Evolutionary conservation across 1,140 invertebrate species (phyloP), one percentile per base, ranked within the genome.

Genomic region (Drosophila burlai): DNA sequence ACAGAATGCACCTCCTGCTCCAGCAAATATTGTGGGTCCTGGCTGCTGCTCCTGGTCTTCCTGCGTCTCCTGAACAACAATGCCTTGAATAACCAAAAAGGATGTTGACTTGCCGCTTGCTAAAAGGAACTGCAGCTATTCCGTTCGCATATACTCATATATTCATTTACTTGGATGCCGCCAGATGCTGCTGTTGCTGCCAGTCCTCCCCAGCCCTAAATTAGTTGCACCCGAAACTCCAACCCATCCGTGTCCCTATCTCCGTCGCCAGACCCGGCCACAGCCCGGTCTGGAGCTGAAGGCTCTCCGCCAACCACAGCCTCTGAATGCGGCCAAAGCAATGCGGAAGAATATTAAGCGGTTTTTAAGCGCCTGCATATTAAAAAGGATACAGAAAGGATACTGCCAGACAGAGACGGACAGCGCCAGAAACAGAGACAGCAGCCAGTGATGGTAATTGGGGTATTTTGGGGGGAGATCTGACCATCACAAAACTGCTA

Each of bases 321-420:
- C 73, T 66, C 84, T 72, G 84, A 89, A 89, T 89, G 84, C 84
- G 84, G 85, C 84, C 85, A 89, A 79, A 89, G 84, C 85, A 89
- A 89, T 89, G 84, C 84, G 84, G 84, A 89, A 89, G 84, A 89
- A 89, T 89, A 89, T 89, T 90, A 89, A 89, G 78, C 84, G 85
- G 78, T 76, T 89, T 89, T 90, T 90, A 90, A 89, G 81, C 80
- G 84, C 71, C 76, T 89, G 85, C 84, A 84, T 81, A 89, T 87
- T 83, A 87, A 81, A 84, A 77, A 76, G 63, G 50, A 84, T 67
- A 61, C 45, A 45, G 49, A 74, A 72, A 69, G 58, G 60, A 82
- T 67, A 60, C 46, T 31, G 6, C 24, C 15, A 60, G 52, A 34
- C 76, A 52, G 47, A 26, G 36, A 40, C 42, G 38, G 16, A 8